These are phyloP conservation scores for Ammospiza maritima DNA, from an alignment of 2,797 vertebrate genomes.

Conservation along the genomic window DNA sequence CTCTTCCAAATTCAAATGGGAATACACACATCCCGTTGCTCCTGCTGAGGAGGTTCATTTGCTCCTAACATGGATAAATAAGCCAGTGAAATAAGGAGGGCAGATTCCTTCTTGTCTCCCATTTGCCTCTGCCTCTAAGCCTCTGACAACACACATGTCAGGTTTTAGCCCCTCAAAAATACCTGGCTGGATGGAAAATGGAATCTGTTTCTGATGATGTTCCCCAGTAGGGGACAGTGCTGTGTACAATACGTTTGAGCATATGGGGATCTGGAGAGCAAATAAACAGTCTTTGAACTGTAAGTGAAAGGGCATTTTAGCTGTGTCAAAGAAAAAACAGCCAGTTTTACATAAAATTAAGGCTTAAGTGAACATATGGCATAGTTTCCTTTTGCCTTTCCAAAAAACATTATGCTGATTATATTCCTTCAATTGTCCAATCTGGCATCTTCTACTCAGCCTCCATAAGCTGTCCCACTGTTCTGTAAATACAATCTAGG, in stretches of 20 bases:
- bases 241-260: conserved; percentile 47
- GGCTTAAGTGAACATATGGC: conserved; percentile 86
- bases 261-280: conserved; percentile 72
- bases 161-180: conserved; percentile 4
- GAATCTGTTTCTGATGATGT: not conserved
- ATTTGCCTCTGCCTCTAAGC: not conserved
- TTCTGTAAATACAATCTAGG: conserved; percentile 83
- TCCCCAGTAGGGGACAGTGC: conserved; percentile 74
- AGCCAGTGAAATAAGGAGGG: not conserved
- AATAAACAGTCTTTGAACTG: conserved; percentile 79
- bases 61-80: not conserved
- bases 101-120: not conserved
- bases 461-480: conserved; percentile 86
- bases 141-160: not conserved
- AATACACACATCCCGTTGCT: not conserved
- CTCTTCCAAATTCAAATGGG: not conserved
- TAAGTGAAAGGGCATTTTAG: conserved; percentile 82
- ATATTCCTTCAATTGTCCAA: conserved; percentile 90
- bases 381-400: conserved; percentile 85
- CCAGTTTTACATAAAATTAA: conserved; percentile 85
- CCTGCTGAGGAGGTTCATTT: conserved; percentile 6
- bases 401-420: conserved; percentile 88
- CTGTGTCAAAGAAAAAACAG: conserved; percentile 81
- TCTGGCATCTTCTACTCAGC: conserved; percentile 91
- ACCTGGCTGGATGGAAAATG: conserved; percentile 14